Conservation (phyloP, 2,113 vertebrate species). For the Siniperca chuatsi region DNA sequence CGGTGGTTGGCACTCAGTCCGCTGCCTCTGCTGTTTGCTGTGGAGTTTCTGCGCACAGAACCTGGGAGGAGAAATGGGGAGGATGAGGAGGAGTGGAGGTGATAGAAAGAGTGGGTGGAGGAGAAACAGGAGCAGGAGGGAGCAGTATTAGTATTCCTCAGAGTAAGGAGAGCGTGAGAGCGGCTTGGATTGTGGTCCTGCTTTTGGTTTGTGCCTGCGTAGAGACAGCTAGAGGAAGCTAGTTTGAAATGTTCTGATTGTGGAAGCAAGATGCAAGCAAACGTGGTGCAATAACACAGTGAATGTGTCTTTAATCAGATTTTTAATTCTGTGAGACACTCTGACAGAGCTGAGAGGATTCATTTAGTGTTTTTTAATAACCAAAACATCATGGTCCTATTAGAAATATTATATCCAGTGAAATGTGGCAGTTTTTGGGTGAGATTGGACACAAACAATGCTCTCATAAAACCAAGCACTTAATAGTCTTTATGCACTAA, state of each 20-base stretch:
- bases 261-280: not conserved
- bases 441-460: not conserved
- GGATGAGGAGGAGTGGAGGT: not conserved
- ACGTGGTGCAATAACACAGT: not conserved
- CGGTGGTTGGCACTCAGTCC: constrained; percentile 88
- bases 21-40: constrained; percentile 85
- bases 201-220: constrained; percentile 8
- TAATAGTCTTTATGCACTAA: not conserved
- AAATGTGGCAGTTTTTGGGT: not conserved
- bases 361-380: not conserved
- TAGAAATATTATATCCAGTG: not conserved
- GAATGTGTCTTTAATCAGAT: not conserved
- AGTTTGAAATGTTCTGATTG: not conserved
- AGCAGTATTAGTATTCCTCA: constrained; percentile 33
- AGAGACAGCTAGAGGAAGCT: not conserved
- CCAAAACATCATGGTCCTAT: not conserved
- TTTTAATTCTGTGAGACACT: not conserved
- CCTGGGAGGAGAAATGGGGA: constrained; percentile 75
- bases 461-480: constrained; percentile 7
- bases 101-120: constrained; percentile 17
- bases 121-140: constrained; percentile 11
- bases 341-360: not conserved
- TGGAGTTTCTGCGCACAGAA: constrained; percentile 87
- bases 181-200: not conserved
- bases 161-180: not conserved